Conservation (phyloP, 2,113 vertebrate species). For the Parotia lawesii region DNA sequence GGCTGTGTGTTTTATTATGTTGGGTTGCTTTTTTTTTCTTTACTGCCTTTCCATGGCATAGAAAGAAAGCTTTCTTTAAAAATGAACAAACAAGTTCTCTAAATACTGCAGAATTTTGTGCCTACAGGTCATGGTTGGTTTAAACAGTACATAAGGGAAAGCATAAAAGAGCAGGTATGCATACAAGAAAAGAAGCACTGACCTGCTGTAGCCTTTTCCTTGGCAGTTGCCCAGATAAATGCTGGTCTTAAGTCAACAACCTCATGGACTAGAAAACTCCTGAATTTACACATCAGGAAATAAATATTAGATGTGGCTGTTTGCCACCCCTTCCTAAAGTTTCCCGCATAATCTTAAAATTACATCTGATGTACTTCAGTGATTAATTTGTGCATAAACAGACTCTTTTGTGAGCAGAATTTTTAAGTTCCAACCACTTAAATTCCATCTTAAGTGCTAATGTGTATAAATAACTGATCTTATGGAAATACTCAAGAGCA, state of each 20-base stretch:
- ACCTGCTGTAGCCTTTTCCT: not conserved
- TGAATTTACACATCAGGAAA: constrained; percentile 35
- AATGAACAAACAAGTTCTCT: not conserved
- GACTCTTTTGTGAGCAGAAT: not conserved
- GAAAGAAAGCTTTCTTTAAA: not conserved
- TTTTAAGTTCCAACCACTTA: not conserved
- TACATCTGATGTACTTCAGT: constrained; percentile 1
- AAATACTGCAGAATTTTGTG: constrained; percentile 19
- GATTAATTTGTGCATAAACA: constrained; percentile 29
- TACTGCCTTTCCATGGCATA: not conserved
- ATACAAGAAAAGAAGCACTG: not conserved
- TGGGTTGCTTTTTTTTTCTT: not conserved
- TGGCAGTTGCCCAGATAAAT: constrained; percentile 3
- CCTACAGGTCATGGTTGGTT: not conserved
- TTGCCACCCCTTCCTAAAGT: not conserved
- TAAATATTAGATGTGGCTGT: constrained; percentile 20
- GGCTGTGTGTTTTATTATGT: not conserved
- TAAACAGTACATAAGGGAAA: constrained; percentile 4
- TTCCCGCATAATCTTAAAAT: constrained; percentile 33
- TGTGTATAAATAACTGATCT: not conserved
- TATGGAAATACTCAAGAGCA: constrained; percentile 21
- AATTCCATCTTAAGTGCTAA: not conserved
- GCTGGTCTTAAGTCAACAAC: constrained; percentile 6
- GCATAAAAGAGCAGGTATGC: constrained; percentile 28
- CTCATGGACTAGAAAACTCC: not conserved